phyloP scores from a whole-genome alignment of 2,888 invertebrate species.

The Unio delphinus region DNA sequence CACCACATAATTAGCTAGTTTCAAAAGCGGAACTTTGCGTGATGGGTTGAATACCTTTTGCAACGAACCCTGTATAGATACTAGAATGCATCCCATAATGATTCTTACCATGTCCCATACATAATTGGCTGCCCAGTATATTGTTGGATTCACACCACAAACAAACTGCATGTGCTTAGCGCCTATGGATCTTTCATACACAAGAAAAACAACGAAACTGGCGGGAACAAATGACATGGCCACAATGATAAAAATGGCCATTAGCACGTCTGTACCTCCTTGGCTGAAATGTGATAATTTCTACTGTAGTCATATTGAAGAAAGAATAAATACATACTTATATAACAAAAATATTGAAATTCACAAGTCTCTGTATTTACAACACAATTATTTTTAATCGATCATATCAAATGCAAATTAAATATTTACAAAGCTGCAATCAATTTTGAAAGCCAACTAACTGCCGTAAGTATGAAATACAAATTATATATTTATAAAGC shows the following conservation, averaged over 20 bases:
- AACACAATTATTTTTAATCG: not conserved
- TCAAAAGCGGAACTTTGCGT: too few species aligned
- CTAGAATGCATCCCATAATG: too few species aligned
- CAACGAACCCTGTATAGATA: too few species aligned
- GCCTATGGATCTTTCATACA: conserved; percentile 71
- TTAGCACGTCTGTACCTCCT: conserved; percentile 70
- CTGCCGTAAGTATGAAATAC: not conserved
- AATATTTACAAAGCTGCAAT: not conserved
- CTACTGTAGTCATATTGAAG: conserved; percentile 42
- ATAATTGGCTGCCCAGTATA: conserved; percentile 72
- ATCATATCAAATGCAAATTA: not conserved
- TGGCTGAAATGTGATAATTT: conserved; percentile 34
- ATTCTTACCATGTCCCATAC: conserved; percentile 71
- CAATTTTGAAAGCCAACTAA: too few species aligned
- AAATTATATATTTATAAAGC: not conserved
- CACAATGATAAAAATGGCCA: conserved; percentile 72
- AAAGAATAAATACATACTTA: too few species aligned
- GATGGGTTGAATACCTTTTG: too few species aligned
- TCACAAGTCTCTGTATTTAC: not conserved
- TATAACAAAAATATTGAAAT: not conserved
- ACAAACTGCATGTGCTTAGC: conserved; percentile 72
- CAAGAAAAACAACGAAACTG: conserved; percentile 72
- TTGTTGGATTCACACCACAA: conserved; percentile 70
- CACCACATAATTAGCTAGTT: too few species aligned
- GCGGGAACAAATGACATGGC: conserved; percentile 73